Evolutionary conservation across 1,140 invertebrate genomes (phyloP), one percentile per base, ranked within the genome.

Genomic region (Drosophila jambulina): DNA sequence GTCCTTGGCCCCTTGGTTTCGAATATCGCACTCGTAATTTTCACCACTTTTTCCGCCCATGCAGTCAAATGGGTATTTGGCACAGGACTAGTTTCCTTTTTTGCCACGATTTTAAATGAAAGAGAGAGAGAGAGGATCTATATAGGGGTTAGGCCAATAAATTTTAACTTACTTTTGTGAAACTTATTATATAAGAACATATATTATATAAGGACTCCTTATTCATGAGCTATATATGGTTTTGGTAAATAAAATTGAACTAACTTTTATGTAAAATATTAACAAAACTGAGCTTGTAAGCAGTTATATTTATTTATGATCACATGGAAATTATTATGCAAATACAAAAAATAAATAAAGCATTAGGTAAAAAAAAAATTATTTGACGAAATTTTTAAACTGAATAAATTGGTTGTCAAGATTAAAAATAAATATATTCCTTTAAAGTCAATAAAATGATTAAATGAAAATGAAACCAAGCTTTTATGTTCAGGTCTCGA

Each of bases 21-120:
- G 32, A 32, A 76, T 12, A 25, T 78, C 36, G 75, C 40, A 49
- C 51, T 77, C 61, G 43, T 75, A 58, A 81, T 75, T 85, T 75
- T 42, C 63, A 75, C 78, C 46, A 57, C 48, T 69, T 75, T 78
- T 85, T 75, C 48, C 25, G 43, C 42, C 32, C 48, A 29, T 46
- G 29, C 69, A 71, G 43, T 59, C 45, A 77, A 77, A 77, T 83
- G 64, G 65, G 63, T 53, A 79, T 63, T 77, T 74, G 67, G 70
- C 65, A 82, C 51, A 49, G 40, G 40, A 64, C 45, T 60, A 45
- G 15, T 8, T 51, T 27, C 10, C 36, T 27, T 36, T 71, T 71
- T 58, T 71, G 15, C 23, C 15, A 2, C n/a, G 29, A 9, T 56
- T 53, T 29, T 3, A 36, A 56, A 19, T 32, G 15, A 56, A 25